These are phyloP conservation scores for Stichopus horrens DNA, from an alignment of 53 echinoderm and acorn worm species.

Conservation along the genomic window DNA sequence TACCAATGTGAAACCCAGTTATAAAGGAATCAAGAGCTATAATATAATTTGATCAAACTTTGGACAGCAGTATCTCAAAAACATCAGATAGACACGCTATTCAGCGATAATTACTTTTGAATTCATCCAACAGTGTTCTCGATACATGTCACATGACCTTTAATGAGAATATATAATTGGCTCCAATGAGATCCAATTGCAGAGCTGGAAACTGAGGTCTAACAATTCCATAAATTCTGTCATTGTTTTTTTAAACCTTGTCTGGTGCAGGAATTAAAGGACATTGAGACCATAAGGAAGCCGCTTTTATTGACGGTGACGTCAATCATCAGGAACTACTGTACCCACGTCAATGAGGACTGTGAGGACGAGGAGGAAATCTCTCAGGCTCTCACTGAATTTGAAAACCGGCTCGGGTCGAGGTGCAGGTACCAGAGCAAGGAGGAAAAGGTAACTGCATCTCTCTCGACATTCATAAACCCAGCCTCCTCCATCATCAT, in stretches of 20 bases:
- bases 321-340: slow-evolving; percentile 72
- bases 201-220: neutral
- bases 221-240: neutral
- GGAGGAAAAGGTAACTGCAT: slow-evolving; percentile 24
- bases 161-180: too few species aligned
- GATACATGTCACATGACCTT: too few species aligned
- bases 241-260: neutral
- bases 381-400: slow-evolving; percentile 49
- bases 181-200: neutral
- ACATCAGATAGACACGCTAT: too few species aligned
- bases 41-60: too few species aligned
- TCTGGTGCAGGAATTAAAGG: neutral
- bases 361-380: slow-evolving; percentile 57
- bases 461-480: neutral
- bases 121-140: too few species aligned
- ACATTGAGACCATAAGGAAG: slow-evolving; percentile 11
- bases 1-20: too few species aligned
- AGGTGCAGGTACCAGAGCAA: slow-evolving; percentile 58
- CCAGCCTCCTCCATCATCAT: too few species aligned
- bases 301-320: slow-evolving; percentile 64
- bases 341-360: slow-evolving; percentile 51
- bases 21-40: too few species aligned
- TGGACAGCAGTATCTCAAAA: too few species aligned
- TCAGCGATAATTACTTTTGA: too few species aligned
- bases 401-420: slow-evolving; percentile 57